phyloP scores from a whole-genome alignment of 2,113 vertebrate species.

The Blennius ocellaris region DNA sequence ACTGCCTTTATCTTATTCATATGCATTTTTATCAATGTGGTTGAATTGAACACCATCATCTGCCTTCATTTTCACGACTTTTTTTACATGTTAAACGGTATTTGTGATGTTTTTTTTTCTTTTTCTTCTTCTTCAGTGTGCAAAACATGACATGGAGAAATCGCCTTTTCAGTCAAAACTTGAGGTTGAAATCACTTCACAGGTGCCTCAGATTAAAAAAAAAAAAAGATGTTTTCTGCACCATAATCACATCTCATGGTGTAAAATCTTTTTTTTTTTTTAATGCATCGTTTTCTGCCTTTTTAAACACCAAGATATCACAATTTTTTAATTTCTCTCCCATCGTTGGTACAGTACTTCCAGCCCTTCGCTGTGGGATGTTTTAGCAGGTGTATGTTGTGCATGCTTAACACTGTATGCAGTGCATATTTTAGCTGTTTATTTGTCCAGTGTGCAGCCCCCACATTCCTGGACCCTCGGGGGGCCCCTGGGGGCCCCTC shows the following conservation, averaged over 20 bases:
- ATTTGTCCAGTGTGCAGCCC: conserved; percentile 54
- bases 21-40: conserved; percentile 21
- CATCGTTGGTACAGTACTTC: background rate
- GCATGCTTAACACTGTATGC: conserved; percentile 16
- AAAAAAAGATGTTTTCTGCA: background rate
- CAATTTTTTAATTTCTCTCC: too few relatives aligned
- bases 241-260: background rate
- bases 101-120: conserved; percentile 26
- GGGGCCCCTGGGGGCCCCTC: conserved; percentile 35
- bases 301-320: background rate
- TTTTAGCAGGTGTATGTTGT: conserved; percentile 61
- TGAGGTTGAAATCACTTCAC: too few relatives aligned
- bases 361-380: conserved; percentile 16
- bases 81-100: conserved; percentile 9
- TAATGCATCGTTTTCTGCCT: conserved; percentile 4
- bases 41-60: conserved; percentile 20
- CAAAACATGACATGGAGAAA: background rate
- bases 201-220: background rate
- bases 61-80: conserved; percentile 32
- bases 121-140: background rate
- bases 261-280: background rate
- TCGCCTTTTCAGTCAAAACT: too few relatives aligned
- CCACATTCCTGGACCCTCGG: conserved; percentile 63
- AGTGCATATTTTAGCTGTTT: conserved; percentile 50
- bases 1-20: conserved; percentile 46